These are phyloP conservation scores for Tribolium castaneum DNA, from an alignment of 1,140 invertebrate genomes.

Conservation along the genomic window DNA sequence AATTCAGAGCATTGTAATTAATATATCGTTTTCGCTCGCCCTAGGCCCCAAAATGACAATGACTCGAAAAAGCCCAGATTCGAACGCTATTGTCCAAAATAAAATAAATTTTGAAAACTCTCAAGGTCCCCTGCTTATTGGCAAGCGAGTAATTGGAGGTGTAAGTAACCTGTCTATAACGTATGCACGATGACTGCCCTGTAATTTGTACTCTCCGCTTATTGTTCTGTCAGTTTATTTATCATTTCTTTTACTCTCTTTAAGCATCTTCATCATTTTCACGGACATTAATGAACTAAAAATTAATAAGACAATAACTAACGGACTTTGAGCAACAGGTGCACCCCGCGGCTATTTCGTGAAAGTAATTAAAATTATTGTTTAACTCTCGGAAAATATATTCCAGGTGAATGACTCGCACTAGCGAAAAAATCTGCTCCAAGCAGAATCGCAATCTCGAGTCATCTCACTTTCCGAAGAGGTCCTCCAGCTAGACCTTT, in stretches of 20 bases:
- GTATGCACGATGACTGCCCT: conserved; percentile 20
- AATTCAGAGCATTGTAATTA: background rate
- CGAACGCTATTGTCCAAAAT: background rate
- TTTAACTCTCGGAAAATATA: too few relatives aligned
- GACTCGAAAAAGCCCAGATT: too few relatives aligned
- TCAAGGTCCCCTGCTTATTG: background rate
- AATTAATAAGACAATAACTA: conserved; percentile 18
- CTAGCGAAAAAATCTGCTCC: background rate
- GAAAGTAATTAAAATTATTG: background rate
- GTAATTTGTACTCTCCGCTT: conserved; percentile 30
- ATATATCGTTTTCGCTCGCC: background rate
- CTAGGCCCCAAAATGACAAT: background rate
- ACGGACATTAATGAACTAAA: background rate
- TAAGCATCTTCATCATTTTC: conserved; percentile 12
- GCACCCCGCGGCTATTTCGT: background rate
- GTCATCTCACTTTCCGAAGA: conserved; percentile 11
- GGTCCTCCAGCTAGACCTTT: conserved; percentile 5
- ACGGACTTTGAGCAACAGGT: conserved; percentile 23
- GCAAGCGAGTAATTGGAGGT: conserved; percentile 1
- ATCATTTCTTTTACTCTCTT: conserved; percentile 13
- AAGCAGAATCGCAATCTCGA: background rate
- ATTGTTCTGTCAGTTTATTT: conserved; percentile 34
- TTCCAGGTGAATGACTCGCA: background rate
- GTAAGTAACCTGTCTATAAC: conserved; percentile 25
- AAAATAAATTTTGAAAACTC: background rate